Conservation (phyloP, 2,113 vertebrate species). For the Myrmophylax atrothorax region DNA sequence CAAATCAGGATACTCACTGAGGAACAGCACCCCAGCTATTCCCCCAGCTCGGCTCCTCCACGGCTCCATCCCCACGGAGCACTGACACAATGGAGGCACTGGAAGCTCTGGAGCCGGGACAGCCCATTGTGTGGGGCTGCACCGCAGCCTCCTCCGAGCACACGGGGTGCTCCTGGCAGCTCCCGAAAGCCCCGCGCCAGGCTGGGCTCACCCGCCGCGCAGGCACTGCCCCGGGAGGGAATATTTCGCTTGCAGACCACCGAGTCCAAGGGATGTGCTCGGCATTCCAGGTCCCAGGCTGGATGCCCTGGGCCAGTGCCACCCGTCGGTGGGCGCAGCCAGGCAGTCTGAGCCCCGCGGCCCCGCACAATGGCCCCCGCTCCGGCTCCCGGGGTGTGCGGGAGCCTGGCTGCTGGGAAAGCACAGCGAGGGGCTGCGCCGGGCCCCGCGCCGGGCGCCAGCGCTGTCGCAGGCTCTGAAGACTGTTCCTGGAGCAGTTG, state of each 20-base stretch:
- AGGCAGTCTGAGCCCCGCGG: neutral
- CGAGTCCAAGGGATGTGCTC: neutral
- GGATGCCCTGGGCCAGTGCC: neutral
- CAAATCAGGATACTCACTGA: accelerated
- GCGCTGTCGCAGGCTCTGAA: accelerated
- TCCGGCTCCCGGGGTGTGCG: accelerated
- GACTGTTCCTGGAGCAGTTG: neutral
- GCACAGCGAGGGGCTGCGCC: neutral
- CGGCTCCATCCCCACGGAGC: neutral
- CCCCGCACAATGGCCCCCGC: neutral
- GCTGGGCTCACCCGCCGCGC: neutral
- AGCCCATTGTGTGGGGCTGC: neutral
- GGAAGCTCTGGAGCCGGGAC: neutral
- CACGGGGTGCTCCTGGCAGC: constrained; percentile 1
- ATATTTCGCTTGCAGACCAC: neutral
- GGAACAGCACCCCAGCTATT: neutral
- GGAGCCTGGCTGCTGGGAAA: neutral
- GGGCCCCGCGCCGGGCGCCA: accelerated
- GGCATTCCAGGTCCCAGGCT: neutral
- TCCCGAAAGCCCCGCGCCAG: neutral
- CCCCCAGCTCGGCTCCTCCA: neutral
- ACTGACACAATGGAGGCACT: neutral
- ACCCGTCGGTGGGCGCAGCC: neutral
- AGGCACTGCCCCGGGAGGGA: neutral
- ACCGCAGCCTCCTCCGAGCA: neutral